These are phyloP conservation scores for Gastrophryne carolinensis DNA, from an alignment of 2,797 vertebrate genomes.

Conservation along the genomic window DNA sequence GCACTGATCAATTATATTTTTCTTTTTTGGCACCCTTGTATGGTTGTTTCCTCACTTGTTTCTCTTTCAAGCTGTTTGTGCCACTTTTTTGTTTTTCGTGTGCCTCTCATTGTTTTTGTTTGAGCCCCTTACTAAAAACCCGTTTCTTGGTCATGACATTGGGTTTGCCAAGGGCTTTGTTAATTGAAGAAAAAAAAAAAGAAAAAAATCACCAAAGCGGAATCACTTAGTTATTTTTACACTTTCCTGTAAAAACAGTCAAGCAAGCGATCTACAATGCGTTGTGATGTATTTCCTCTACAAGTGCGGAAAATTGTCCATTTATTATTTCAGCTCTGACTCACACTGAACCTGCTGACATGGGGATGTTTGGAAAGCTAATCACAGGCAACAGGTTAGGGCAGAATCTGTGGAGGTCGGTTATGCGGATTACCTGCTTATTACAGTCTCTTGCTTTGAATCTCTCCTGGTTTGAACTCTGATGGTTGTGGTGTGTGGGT, in stretches of 20 bases:
- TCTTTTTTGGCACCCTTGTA: constrained; percentile 58
- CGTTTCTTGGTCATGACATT: constrained; percentile 58
- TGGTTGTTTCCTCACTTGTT: constrained; percentile 57
- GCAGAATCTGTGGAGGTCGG: constrained; percentile 67
- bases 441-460: constrained; percentile 66
- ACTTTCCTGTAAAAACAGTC: constrained; percentile 92
- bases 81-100: constrained; percentile 54
- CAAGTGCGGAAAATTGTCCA: constrained; percentile 92
- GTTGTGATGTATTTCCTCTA: constrained; percentile 96
- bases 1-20: constrained; percentile 41
- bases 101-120: constrained; percentile 64
- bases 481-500: too few species aligned
- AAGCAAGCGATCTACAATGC: constrained; percentile 84
- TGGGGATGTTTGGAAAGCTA: constrained; percentile 66
- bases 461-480: constrained; percentile 40
- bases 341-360: constrained; percentile 81
- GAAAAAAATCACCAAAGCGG: constrained; percentile 64
- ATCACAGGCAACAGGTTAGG: constrained; percentile 74
- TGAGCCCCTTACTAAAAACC: constrained; percentile 59
- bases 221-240: constrained; percentile 93
- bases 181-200: constrained; percentile 69
- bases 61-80: constrained; percentile 58
- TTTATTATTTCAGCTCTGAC: constrained; percentile 91
- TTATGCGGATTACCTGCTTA: constrained; percentile 67
- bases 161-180: constrained; percentile 65